Evolutionary conservation across 92 coral and sea anemone genomes (phyloP).

Genomic region (Pocillopora grandis): DNA sequence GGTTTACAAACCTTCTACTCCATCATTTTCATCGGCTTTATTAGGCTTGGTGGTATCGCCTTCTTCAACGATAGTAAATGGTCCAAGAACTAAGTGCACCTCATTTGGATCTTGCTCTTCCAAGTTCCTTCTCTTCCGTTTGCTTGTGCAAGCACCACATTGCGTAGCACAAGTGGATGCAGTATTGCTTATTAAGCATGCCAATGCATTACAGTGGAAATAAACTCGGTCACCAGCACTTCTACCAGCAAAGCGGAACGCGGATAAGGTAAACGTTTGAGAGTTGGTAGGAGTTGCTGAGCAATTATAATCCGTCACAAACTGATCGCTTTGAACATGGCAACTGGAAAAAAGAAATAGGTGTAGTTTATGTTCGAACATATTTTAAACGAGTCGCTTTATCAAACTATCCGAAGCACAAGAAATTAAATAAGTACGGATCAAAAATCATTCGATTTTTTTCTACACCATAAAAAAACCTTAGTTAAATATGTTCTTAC

Average conservation of each 20-base stretch:
- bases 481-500: too few relatives aligned
- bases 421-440: too few relatives aligned
- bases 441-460: too few relatives aligned
- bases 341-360: not conserved
- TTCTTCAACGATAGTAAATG: not conserved
- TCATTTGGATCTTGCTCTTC: not conserved
- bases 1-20: not conserved
- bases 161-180: not conserved
- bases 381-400: too few relatives aligned
- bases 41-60: too few relatives aligned
- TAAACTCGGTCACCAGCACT: not conserved
- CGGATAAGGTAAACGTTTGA: not conserved
- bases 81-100: not conserved
- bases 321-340: too few relatives aligned
- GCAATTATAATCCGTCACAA: not conserved
- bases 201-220: constrained; percentile 4
- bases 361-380: too few relatives aligned
- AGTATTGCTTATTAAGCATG: not conserved
- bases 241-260: not conserved
- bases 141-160: not conserved
- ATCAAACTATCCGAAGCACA: too few relatives aligned
- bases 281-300: not conserved
- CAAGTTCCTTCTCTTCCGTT: not conserved
- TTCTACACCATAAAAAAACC: too few relatives aligned
- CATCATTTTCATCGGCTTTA: not conserved